Conservation (phyloP, 2,797 vertebrate genomes). For the Myoxocephalus aenaeus region DNA sequence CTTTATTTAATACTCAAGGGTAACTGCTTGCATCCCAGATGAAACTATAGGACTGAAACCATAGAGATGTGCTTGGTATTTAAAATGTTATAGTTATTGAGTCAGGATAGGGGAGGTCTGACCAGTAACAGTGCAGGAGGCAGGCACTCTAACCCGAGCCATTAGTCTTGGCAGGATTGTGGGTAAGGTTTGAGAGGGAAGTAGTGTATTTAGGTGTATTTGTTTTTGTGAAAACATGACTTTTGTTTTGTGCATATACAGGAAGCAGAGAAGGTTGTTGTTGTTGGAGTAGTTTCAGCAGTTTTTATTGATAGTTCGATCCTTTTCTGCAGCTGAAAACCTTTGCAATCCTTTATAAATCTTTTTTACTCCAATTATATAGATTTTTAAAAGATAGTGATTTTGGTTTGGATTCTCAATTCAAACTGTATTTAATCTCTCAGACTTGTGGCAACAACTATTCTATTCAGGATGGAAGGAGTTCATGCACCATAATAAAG, state of each 20-base stretch:
- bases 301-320: neutral
- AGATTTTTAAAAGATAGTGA: neutral
- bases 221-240: neutral
- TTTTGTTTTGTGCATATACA: neutral
- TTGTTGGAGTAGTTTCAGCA: neutral
- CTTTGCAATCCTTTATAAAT: neutral
- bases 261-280: neutral
- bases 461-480: neutral
- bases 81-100: neutral
- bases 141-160: neutral
- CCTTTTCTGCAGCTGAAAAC: neutral
- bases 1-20: neutral
- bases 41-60: neutral
- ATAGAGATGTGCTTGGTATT: neutral
- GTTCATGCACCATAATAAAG: neutral
- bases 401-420: neutral
- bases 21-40: neutral
- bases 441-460: neutral
- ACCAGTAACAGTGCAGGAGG: neutral
- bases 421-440: neutral
- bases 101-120: neutral
- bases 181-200: neutral
- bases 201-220: neutral
- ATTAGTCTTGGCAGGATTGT: neutral
- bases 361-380: neutral